Evolutionary conservation across 1,140 invertebrate genomes (phyloP).

Genomic region (Drosophila virilis): DNA sequence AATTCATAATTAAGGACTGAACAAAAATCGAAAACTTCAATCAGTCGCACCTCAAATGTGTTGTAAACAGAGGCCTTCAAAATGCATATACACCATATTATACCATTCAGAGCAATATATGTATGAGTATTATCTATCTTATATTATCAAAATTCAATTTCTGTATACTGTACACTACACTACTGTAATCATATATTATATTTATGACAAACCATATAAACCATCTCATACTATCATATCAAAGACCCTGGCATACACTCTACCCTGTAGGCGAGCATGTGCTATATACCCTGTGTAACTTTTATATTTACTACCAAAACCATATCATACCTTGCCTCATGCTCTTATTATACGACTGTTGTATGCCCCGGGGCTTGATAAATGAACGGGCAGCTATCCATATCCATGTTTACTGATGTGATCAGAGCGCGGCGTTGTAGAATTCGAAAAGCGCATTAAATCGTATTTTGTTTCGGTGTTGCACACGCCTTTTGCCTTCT

Average conservation of each 20-base stretch:
- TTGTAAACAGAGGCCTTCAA: not conserved
- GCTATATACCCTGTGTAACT: no score
- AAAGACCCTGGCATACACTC: not conserved
- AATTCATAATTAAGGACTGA: conserved; percentile 6
- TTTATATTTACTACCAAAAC: no score
- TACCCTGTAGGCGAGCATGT: no score
- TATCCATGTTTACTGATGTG: conserved; percentile 59
- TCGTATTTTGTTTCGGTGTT: conserved; percentile 73
- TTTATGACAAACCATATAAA: no score
- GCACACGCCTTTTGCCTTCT: conserved; percentile 46
- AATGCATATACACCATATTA: not conserved
- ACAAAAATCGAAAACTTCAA: not conserved
- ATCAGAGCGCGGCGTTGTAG: conserved; percentile 40
- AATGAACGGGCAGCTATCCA: conserved; percentile 40
- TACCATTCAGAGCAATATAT: not conserved
- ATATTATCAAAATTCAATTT: no score
- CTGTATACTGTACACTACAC: no score
- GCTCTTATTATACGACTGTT: not conserved
- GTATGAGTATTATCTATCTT: no score
- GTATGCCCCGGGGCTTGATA: conserved; percentile 6
- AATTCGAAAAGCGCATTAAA: conserved; percentile 73
- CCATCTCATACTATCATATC: not conserved
- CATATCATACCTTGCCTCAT: not conserved
- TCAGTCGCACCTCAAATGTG: not conserved
- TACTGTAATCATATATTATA: no score